These are phyloP conservation scores for Chaetogeoica ovagalla DNA, from an alignment of 2,888 invertebrate genomes.

Conservation along the genomic window DNA sequence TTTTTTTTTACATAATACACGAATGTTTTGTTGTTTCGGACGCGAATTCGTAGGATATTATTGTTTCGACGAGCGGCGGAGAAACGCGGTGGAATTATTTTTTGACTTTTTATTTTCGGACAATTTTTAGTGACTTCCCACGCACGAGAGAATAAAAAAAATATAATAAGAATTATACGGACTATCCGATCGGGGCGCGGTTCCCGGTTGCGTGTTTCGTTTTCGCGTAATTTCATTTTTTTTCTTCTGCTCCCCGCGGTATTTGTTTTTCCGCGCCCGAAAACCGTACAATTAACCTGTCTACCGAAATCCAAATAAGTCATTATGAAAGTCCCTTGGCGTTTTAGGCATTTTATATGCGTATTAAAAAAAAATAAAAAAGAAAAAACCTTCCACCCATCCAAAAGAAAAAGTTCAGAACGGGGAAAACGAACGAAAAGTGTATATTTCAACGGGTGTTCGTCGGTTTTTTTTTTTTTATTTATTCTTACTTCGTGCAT, in stretches of 20 bases:
- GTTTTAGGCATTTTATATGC: conserved; percentile 18
- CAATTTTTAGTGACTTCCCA: conserved; percentile 1
- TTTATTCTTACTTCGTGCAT: neutral
- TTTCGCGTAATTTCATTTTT: conserved; percentile 18
- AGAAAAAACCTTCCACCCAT: neutral
- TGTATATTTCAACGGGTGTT: conserved; percentile 12
- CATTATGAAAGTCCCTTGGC: conserved; percentile 27
- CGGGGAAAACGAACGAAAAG: neutral
- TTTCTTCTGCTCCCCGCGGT: neutral
- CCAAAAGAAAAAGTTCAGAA: too few species aligned
- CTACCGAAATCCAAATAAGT: conserved; percentile 45
- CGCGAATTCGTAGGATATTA: neutral
- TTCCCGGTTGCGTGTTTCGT: conserved; percentile 34
- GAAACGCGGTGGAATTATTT: neutral
- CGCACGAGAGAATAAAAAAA: neutral
- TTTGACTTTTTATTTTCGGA: neutral
- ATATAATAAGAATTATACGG: neutral
- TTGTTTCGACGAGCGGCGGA: neutral
- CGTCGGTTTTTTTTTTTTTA: neutral
- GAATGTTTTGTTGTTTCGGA: neutral
- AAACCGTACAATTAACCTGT: conserved; percentile 47
- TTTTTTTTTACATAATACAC: neutral
- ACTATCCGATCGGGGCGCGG: conserved; percentile 41
- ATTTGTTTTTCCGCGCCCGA: conserved; percentile 42
- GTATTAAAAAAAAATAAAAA: conserved; percentile 2